These are phyloP conservation scores for Chloroceryle aenea DNA, from an alignment of 2,113 vertebrate species.

Conservation along the genomic window DNA sequence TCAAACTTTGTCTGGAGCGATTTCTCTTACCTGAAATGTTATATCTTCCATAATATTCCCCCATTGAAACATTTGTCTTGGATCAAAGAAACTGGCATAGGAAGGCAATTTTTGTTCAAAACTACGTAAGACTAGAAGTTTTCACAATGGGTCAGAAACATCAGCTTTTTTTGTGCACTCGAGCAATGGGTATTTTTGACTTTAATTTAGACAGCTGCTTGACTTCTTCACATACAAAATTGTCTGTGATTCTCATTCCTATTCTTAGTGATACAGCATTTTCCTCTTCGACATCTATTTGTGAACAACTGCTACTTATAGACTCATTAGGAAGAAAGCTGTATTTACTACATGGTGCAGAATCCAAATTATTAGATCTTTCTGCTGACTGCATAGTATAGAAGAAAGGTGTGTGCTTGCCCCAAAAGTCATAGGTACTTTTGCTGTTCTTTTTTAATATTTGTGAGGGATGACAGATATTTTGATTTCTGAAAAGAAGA, in stretches of 20 bases:
- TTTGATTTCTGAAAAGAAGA: neutral
- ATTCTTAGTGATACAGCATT: neutral
- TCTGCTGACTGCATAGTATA: neutral
- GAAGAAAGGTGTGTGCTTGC: neutral
- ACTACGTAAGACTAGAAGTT: neutral
- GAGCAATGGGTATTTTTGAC: neutral
- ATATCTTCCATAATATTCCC: neutral
- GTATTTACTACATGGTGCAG: neutral
- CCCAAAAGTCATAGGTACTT: neutral
- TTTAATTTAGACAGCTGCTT: neutral
- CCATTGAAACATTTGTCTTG: neutral
- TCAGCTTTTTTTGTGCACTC: neutral
- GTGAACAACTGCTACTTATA: neutral
- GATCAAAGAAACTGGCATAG: neutral
- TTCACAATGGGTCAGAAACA: neutral
- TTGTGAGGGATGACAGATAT: neutral
- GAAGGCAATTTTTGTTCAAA: neutral
- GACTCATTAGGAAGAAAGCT: neutral
- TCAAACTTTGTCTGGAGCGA: neutral
- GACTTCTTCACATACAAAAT: neutral
- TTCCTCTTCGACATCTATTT: neutral
- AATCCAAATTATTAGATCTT: neutral
- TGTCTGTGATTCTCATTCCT: neutral
- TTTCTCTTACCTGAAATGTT: neutral
- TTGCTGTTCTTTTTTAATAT: neutral